phyloP scores from a whole-genome alignment of 2,888 invertebrate genomes.

The Gasteruption jaculator region DNA sequence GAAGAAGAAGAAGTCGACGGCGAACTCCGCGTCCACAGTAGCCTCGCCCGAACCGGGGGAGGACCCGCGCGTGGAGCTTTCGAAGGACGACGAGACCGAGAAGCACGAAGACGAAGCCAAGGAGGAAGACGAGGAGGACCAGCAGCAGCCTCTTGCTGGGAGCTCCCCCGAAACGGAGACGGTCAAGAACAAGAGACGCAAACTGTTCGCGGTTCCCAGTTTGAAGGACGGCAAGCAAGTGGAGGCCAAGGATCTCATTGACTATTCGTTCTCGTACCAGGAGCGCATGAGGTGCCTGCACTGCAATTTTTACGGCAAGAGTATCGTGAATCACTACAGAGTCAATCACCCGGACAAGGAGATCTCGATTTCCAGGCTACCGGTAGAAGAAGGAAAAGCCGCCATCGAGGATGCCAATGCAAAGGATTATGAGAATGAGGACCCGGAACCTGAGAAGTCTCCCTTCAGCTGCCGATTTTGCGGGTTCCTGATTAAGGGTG shows the following conservation, averaged over 20 bases:
- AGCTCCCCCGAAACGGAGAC: not conserved
- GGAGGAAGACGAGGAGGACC: slow-evolving; percentile 18
- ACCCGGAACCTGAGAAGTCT: slow-evolving; percentile 11
- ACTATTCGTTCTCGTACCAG: slow-evolving; percentile 36
- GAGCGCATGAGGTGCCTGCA: slow-evolving; percentile 57
- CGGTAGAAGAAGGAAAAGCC: slow-evolving; percentile 53
- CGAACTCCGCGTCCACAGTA: slow-evolving; percentile 7
- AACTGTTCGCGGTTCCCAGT: slow-evolving; percentile 16
- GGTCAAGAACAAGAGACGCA: slow-evolving; percentile 10
- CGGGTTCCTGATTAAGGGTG: slow-evolving; percentile 28
- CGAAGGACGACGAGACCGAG: slow-evolving; percentile 1
- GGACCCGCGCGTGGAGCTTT: slow-evolving; percentile 6
- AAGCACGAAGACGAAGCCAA: slow-evolving; percentile 4
- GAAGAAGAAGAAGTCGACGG: slow-evolving; percentile 26
- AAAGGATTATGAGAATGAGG: slow-evolving; percentile 40
- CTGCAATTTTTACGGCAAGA: slow-evolving; percentile 58
- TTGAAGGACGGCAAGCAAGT: too few relatives aligned
- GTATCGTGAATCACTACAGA: slow-evolving; percentile 66
- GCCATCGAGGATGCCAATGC: slow-evolving; percentile 56
- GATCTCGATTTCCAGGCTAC: slow-evolving; percentile 62
- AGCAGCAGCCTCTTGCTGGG: slow-evolving; percentile 4
- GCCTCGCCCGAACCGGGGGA: slow-evolving; percentile 2
- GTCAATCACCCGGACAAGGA: slow-evolving; percentile 63
- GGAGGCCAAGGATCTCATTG: too few relatives aligned
- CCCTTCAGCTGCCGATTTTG: slow-evolving; percentile 46